These are phyloP conservation scores for Struthidea cinerea DNA, from an alignment of 2,113 vertebrate genomes.

Conservation along the genomic window DNA sequence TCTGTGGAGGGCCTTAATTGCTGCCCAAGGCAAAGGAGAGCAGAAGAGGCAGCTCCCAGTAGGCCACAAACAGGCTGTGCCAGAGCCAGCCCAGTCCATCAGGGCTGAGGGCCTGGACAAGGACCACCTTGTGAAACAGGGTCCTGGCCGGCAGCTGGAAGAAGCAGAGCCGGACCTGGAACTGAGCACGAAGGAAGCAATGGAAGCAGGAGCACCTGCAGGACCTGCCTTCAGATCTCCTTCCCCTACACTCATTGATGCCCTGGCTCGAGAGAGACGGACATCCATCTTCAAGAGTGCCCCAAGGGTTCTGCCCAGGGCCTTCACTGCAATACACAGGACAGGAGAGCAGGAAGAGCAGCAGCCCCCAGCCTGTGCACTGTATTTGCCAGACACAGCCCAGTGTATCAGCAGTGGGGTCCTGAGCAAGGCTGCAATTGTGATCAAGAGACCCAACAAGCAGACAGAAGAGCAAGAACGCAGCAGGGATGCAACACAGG, in stretches of 20 bases:
- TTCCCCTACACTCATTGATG: not conserved
- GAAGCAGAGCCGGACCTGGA: not conserved
- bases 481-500: not conserved
- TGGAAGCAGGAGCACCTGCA: not conserved
- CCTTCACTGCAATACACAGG: not conserved
- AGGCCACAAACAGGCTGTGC: not conserved
- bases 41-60: not conserved
- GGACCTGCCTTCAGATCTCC: not conserved
- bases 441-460: not conserved
- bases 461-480: not conserved
- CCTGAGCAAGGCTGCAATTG: not conserved
- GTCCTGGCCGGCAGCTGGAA: not conserved
- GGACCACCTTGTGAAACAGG: not conserved
- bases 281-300: fast-evolving
- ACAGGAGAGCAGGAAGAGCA: not conserved
- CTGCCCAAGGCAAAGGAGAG: not conserved
- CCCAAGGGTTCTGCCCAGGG: not conserved
- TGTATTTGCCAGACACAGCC: fast-evolving
- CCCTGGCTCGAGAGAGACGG: not conserved
- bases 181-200: not conserved
- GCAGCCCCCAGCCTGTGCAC: not conserved
- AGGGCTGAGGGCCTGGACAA: not conserved
- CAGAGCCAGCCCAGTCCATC: not conserved
- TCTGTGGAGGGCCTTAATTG: not conserved
- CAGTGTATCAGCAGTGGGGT: not conserved